Base-by-base conservation (phyloP, 2,113 vertebrate species). In the Hippocampus guttulatus region DNA sequence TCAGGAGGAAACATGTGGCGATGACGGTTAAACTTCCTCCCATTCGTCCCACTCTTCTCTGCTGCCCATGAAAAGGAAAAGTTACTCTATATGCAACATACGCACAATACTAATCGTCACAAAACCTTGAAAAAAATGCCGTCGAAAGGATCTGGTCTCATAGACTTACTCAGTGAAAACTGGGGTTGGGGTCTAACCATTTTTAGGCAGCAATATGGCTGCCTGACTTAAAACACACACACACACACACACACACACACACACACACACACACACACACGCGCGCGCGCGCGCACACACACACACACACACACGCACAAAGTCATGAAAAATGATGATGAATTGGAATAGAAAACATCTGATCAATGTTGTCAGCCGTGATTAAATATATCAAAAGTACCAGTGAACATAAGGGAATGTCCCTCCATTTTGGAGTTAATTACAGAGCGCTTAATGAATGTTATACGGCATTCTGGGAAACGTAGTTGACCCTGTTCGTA, bases 1-100 rank as follows among this genome's bases (percentile, higher is more conserved):
- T 54, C 61, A 54, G 38, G 10, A 68, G 51, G 67, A 68, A 68
- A 68, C 52, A 68, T 15, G 5, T 25, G 67, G 5, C 23, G 2
- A 47, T 47, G n/a, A 33, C 12, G 27, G 5, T 61, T 61, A 15
- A 47, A 45, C 23, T 65, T 63, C 61, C 61, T 63, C 20, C 18
- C 16, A 20, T 40, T 15, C 18, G 27, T 30, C 58, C 25, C 30
- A 21, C 60, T 40, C 30, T 40, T 21, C 16, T 5, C 3, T 16
- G 2, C 41, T 8, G 43, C 63, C 41, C 41, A 3, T 11, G 41
- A 25, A 25, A 65, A 5, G 41, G 14, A 45, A 25, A 45, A 16
- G 57, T 60, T 25, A 60, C 51, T 27, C 25, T 30, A 60, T 16
- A 30, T 8, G 7, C 27, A 61, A 61, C 27, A 33, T 18, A 30